Evolutionary conservation across 1,140 invertebrate genomes (phyloP).

Genomic region (Polypedilum pembai): DNA sequence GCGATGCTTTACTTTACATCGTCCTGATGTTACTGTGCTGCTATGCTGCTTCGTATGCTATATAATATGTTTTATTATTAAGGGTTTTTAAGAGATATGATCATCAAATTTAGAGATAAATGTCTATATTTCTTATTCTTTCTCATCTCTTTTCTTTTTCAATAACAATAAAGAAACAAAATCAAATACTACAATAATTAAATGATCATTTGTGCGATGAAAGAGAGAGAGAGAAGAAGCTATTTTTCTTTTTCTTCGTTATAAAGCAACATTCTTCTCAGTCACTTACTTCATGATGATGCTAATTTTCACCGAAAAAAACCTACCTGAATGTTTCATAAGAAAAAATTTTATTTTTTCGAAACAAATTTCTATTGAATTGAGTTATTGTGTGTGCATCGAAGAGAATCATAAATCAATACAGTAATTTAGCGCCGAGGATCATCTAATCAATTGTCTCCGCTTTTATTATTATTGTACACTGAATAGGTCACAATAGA

Average conservation of each 20-base stretch:
- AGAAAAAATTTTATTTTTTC: neutral
- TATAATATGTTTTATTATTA: constrained; percentile 15
- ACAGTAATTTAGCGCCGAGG: constrained; percentile 21
- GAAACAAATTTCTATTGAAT: constrained; percentile 25
- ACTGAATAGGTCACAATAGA: neutral
- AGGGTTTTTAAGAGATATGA: constrained; percentile 20
- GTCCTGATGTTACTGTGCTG: constrained; percentile 3
- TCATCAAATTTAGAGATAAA: constrained; percentile 21
- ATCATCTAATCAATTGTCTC: constrained; percentile 11
- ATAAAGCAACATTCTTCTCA: too few species aligned
- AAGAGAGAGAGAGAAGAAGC: neutral
- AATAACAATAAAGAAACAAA: constrained; percentile 10
- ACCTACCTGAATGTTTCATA: constrained; percentile 4
- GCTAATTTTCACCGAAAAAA: constrained; percentile 11
- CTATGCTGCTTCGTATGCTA: too few species aligned
- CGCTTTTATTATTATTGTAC: neutral
- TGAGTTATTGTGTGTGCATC: neutral
- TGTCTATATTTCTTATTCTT: constrained; percentile 19
- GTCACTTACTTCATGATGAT: neutral
- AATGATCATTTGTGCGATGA: constrained; percentile 11
- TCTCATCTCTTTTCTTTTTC: neutral
- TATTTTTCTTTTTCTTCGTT: too few species aligned
- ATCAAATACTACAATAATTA: constrained; percentile 16
- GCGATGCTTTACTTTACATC: constrained; percentile 26
- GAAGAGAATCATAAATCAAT: constrained; percentile 17